Base-by-base conservation (phyloP, 2,888 invertebrate species). In the Fragum sueziense region DNA sequence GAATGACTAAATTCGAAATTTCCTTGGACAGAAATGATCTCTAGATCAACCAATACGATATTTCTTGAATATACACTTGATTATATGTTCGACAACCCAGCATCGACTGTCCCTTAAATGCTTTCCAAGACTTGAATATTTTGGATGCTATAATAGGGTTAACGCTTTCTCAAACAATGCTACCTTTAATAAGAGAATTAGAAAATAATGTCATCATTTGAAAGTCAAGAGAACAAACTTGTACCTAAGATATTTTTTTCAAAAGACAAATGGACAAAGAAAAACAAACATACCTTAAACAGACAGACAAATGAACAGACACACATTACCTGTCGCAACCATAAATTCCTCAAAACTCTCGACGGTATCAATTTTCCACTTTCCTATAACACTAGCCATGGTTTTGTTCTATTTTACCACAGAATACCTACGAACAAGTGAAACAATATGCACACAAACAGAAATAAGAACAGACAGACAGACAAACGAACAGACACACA, bases 341-440 rank as follows among this genome's bases (percentile, higher is more conserved):
- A 88, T 87, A 67, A 85, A 88, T 31, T 87, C 85, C 54, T 83
- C 83, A 62, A 88, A 88, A 54, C 86, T 84, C 57, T 86, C 88
- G 54, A 85, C 85, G 25, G 59, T 76, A 67, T 80, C 80, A 22
- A 88, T 80, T 69, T 88, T 84, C 88, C 88, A 88, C 79, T 85
- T 85, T 65, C 87, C 86, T 34, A 79, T 67, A 52, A 82, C 79
- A 31, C 79, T 81, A 11, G 86, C 78, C 87, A 87, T 87, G 22
- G 31, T 70, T 47, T 2, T 47, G 2, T 1, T 47, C 17, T n/a
- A 47, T n/a, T 20, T 47, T 17, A n/a, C n/a, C 17, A 1, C n/a
- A 47, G 17, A 6, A 20, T 20, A 1, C 1, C 2, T 47, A 2
- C 1, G 2, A 47, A 47, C 9, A n/a, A 6, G 25, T 2, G 25